phyloP scores from a whole-genome alignment of 2,797 vertebrate genomes.

The Rhinoraja longicauda region DNA sequence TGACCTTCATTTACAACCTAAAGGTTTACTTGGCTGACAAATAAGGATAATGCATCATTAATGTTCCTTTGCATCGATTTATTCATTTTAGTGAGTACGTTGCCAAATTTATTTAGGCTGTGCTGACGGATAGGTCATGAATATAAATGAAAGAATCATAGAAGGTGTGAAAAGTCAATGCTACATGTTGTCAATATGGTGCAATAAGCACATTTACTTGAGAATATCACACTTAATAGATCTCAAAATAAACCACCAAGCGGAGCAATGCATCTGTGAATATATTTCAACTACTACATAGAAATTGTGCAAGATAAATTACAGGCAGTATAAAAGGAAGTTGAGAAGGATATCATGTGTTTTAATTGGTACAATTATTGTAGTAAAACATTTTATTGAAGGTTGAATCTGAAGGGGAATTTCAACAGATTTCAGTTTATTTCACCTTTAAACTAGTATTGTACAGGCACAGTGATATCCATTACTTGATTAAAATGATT shows the following conservation, averaged over 20 bases:
- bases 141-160: constrained; percentile 97
- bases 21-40: constrained; percentile 76
- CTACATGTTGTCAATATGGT: constrained; percentile 61
- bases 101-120: constrained; percentile 89
- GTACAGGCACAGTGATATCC: not conserved
- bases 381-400: not conserved
- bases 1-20: constrained; percentile 76
- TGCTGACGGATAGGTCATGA: constrained; percentile 86
- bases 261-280: constrained; percentile 3
- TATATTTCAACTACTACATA: not conserved
- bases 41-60: constrained; percentile 97
- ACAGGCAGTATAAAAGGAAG: not conserved
- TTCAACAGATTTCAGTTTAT: not conserved
- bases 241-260: constrained; percentile 56
- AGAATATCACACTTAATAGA: constrained; percentile 64
- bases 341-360: not conserved
- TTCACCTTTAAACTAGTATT: not conserved
- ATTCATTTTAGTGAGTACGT: constrained; percentile 74
- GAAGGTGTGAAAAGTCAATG: constrained; percentile 75
- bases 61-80: constrained; percentile 92
- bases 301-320: not conserved
- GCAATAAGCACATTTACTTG: constrained; percentile 65
- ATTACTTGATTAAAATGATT: not conserved
- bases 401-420: not conserved
- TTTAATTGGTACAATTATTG: not conserved